Percentiles rank a stretch among this genome's conserved stretches.
Evolutionary conservation across 2,113 vertebrate genomes (phyloP).

Genomic region (Tonatia bakeri): DNA sequence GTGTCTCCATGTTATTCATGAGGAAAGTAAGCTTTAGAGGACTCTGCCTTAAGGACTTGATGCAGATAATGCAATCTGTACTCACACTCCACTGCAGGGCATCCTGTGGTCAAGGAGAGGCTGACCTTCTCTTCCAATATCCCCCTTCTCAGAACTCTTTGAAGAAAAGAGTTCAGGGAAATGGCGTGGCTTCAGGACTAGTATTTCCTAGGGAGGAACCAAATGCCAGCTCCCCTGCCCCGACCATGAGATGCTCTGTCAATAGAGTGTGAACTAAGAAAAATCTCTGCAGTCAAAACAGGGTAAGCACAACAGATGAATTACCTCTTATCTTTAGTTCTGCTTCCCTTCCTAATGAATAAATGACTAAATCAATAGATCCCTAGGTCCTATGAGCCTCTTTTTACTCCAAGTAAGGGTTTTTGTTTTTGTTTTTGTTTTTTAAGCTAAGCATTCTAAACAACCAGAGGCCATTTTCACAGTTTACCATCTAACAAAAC

Average conservation of each 20-base stretch:
- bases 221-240: neutral
- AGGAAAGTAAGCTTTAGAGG: neutral
- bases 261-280: slow-evolving; percentile 49
- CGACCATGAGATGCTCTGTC: neutral
- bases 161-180: neutral
- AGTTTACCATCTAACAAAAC: slow-evolving; percentile 66
- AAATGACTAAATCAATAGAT: slow-evolving; percentile 64
- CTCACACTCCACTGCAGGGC: neutral
- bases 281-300: slow-evolving; percentile 43
- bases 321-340: slow-evolving; percentile 48
- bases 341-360: slow-evolving; percentile 40
- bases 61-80: neutral
- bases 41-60: neutral
- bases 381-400: neutral
- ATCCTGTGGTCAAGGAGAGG: neutral
- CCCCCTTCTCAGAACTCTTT: neutral
- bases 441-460: slow-evolving; percentile 39
- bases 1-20: neutral
- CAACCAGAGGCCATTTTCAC: slow-evolving; percentile 67
- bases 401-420: neutral
- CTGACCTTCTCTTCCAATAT: neutral
- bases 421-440: neutral
- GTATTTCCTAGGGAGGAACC: neutral
- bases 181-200: neutral
- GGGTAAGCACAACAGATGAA: neutral